A percentile compares a stretch with the other conserved stretches of the same genome.
Evolutionary conservation across 2,113 vertebrate species (phyloP).

Genomic region (Microcebus griseorufus): DNA sequence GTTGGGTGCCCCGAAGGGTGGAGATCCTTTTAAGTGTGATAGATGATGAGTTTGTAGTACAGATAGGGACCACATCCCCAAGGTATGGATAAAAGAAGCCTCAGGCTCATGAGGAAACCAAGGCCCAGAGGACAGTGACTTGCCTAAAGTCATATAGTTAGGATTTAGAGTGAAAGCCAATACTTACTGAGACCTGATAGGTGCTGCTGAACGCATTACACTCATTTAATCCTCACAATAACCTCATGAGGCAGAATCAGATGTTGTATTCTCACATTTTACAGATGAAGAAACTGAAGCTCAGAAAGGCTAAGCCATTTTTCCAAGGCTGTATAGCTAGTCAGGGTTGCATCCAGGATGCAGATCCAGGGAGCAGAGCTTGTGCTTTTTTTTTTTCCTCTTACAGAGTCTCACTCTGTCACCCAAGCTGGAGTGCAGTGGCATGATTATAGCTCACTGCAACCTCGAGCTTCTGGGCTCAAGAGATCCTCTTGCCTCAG

Average conservation of each 20-base stretch:
- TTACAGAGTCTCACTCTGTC: no score
- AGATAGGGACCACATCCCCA: background rate
- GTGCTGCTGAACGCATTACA: background rate
- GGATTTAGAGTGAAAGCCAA: background rate
- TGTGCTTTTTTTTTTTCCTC: background rate
- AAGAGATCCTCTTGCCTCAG: no score
- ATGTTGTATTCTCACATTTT: background rate
- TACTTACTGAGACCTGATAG: background rate
- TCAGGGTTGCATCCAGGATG: background rate
- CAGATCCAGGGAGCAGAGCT: background rate
- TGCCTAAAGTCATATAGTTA: background rate
- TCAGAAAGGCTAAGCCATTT: constrained; percentile 34
- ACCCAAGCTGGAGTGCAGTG: no score
- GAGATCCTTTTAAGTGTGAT: background rate
- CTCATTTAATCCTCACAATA: background rate
- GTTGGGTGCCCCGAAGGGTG: background rate
- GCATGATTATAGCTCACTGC: no score
- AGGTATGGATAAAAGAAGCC: background rate
- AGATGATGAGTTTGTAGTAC: background rate
- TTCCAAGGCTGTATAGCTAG: background rate
- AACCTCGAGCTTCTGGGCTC: no score
- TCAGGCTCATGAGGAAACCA: background rate
- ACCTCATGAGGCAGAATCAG: background rate
- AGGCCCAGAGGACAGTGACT: constrained; percentile 4
- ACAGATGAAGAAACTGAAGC: constrained; percentile 20